A percentile compares a stretch with the other conserved stretches of the same genome.
Evolutionary conservation across 2,797 vertebrate genomes (phyloP).

Genomic region (Sebastes taczanowskii): DNA sequence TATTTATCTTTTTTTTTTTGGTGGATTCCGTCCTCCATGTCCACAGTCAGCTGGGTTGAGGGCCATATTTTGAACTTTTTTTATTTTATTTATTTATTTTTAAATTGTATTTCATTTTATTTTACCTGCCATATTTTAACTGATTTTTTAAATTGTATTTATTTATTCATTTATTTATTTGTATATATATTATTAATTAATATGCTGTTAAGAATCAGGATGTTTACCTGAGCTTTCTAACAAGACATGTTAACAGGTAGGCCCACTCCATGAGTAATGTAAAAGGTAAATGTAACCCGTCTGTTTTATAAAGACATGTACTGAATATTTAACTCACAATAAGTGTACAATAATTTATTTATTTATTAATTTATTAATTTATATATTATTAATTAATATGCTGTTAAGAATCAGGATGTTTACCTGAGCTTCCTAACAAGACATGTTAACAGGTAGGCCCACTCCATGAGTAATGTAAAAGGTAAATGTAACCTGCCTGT

Average conservation of each 20-base stretch:
- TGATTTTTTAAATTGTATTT: too few relatives aligned
- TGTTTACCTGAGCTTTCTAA: neutral
- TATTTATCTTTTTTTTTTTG: too few relatives aligned
- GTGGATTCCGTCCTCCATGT: too few relatives aligned
- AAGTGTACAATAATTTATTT: neutral
- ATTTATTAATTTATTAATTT: too few relatives aligned
- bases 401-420: too few relatives aligned
- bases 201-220: neutral
- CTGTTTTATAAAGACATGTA: fast-evolving
- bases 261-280: slow-evolving; percentile 11
- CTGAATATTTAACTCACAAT: neutral
- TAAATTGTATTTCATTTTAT: fast-evolving
- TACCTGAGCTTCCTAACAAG: neutral
- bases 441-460: slow-evolving; percentile 45
- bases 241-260: slow-evolving; percentile 25
- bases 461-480: too few relatives aligned
- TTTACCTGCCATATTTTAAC: too few relatives aligned
- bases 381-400: too few relatives aligned
- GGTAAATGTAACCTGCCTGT: neutral
- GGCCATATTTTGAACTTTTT: too few relatives aligned
- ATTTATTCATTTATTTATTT: neutral
- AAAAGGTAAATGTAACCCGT: neutral
- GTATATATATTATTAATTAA: too few relatives aligned
- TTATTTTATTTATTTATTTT: too few relatives aligned
- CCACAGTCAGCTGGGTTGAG: too few relatives aligned